A percentile compares a stretch with the other conserved stretches of the same genome.
Conservation (phyloP, 1,140 invertebrate genomes). For the Camponotus pennsylvanicus region DNA sequence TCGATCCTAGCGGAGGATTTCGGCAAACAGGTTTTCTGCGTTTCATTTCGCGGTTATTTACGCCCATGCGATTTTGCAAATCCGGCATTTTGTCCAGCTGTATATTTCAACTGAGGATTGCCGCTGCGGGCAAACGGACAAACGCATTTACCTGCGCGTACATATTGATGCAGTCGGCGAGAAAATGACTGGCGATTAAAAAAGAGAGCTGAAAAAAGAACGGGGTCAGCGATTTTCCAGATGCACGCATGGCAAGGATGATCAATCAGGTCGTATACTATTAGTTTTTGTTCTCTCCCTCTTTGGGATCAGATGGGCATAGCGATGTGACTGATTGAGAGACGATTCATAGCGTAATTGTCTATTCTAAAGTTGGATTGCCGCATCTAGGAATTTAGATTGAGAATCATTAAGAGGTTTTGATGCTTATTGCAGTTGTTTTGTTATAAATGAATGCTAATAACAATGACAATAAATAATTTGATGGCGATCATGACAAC, state of each 20-base stretch:
- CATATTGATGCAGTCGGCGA: slow-evolving; percentile 54
- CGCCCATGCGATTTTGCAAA: slow-evolving; percentile 70
- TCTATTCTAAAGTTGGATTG: not conserved
- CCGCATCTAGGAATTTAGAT: not conserved
- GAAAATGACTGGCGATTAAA: slow-evolving; percentile 74
- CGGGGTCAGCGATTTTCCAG: slow-evolving; percentile 6
- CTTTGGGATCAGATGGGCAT: slow-evolving; percentile 26
- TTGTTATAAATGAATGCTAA: slow-evolving; percentile 7
- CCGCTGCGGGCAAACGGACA: slow-evolving; percentile 43
- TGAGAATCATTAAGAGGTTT: slow-evolving; percentile 25
- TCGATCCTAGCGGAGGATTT: slow-evolving; percentile 65
- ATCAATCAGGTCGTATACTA: slow-evolving; percentile 72
- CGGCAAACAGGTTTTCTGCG: slow-evolving; percentile 64
- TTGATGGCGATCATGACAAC: not conserved
- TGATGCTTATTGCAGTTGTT: slow-evolving; percentile 30
- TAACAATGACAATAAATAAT: slow-evolving; percentile 63
- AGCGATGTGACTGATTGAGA: not conserved
- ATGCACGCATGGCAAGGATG: slow-evolving; percentile 41
- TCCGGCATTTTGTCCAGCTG: slow-evolving; percentile 67
- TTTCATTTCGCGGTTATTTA: slow-evolving; percentile 77
- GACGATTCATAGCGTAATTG: slow-evolving; percentile 3
- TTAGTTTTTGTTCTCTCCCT: slow-evolving; percentile 69
- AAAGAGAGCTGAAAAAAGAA: slow-evolving; percentile 48
- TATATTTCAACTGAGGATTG: slow-evolving; percentile 68
- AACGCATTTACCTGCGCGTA: slow-evolving; percentile 52